Base-by-base conservation (phyloP, 2,113 vertebrate species). In the Agapornis roseicollis region DNA sequence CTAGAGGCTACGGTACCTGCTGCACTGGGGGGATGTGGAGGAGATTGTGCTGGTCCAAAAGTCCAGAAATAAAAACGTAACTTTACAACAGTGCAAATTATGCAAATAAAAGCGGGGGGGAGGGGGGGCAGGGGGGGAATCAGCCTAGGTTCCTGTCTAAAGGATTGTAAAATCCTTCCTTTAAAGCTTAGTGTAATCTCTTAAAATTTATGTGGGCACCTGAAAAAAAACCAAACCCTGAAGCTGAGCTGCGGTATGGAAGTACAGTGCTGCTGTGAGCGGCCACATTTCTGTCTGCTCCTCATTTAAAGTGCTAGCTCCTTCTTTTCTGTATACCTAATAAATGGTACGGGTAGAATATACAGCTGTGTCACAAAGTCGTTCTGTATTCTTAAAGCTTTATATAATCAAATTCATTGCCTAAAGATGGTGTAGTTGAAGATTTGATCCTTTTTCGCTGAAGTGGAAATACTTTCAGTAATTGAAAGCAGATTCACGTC, bases 401-500 rank as follows among this genome's bases (percentile, higher is more conserved):
- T 52, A 80, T 87, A 39, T 97, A 96, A 97, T 98, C 97, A 96
- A 90, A 97, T 97, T 96, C 97, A 94, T 96, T 96, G 97, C 97
- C 85, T 93, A 90, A 95, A 97, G 97, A 98, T 97, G 97, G 97
- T 98, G 98, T 94, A 89, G 97, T 83, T 97, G 97, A 98, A 97
- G 98, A 97, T 98, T 96, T 98, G 98, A 98, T 98, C 97, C 98
- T 97, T 96, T 97, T 96, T 80, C 97, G 93, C 97, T 95, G 95
- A 96, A 98, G 98, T 97, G 97, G 97, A 98, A 98, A 98, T 98
- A 98, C 97, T 98, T 98, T 95, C 94, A 80, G 97, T 98, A 96
- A 98, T 98, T 98, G 97, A 97, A 98, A 97, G 98, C 97, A 98
- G 98, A 98, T 98, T 97, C 97, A 88, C 50, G 98, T 98, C 98